Evolutionary conservation across 2,888 invertebrate species (phyloP).

Genomic region (Eilema caniola): DNA sequence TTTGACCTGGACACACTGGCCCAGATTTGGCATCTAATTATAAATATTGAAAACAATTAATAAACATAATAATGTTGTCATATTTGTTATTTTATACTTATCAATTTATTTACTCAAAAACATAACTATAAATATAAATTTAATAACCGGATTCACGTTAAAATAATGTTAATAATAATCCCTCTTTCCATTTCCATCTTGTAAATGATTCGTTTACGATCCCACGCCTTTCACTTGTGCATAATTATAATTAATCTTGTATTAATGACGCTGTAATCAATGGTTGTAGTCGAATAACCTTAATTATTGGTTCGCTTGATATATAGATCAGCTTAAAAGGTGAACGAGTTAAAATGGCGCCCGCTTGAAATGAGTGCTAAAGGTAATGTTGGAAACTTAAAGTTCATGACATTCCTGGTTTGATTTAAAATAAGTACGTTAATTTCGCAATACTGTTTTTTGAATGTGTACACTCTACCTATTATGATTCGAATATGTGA

Average conservation of each 20-base stretch:
- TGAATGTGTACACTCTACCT: background rate
- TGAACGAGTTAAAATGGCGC: slow-evolving; percentile 27
- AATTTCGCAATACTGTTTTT: slow-evolving; percentile 6
- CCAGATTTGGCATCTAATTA: background rate
- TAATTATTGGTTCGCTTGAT: slow-evolving; percentile 33
- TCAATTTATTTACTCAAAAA: background rate
- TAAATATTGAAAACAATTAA: no score
- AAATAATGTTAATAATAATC: slow-evolving; percentile 7
- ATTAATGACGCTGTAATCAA: slow-evolving; percentile 31
- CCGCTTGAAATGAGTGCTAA: slow-evolving; percentile 16
- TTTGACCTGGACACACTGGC: background rate
- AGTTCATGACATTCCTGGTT: slow-evolving; percentile 6
- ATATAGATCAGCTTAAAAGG: slow-evolving; percentile 26
- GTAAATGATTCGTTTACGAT: slow-evolving; percentile 9
- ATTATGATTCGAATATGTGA: background rate
- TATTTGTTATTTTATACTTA: background rate
- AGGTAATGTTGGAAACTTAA: slow-evolving; percentile 17
- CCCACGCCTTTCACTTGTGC: slow-evolving; percentile 18
- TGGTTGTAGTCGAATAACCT: slow-evolving; percentile 25
- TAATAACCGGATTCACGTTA: background rate
- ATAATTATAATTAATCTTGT: slow-evolving; percentile 27
- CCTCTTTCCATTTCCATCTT: slow-evolving; percentile 13
- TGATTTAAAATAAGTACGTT: slow-evolving; percentile 6
- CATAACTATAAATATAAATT: background rate
- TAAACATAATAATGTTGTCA: background rate